Base-by-base conservation (phyloP, 1,140 invertebrate genomes). In the Drosophila auraria region DNA sequence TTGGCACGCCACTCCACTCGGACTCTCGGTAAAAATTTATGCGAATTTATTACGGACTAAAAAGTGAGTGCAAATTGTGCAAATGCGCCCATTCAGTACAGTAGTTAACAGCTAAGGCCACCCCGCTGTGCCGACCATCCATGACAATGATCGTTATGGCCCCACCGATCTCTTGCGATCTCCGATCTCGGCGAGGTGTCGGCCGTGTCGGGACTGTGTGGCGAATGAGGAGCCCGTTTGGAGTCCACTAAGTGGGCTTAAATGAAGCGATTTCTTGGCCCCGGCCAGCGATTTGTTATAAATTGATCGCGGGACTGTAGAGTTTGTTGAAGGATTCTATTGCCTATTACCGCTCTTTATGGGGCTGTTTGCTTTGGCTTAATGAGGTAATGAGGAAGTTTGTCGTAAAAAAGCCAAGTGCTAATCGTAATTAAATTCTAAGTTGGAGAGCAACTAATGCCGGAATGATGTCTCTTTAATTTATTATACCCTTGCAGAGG, bases 21-120 rank as follows among this genome's bases (percentile, higher is more conserved):
- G 15, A n/a, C 23, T 63, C 62, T 72, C 57, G 36, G 36, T 73
- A 50, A 59, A 62, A 80, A 79, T 87, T 82, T 79, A 87, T 83
- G 80, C 64, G 81, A 79, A 75, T 83, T 83, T 83, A 83, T 83
- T 83, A 83, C 63, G 69, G 63, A 63, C 81, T 64, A 71, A 82
- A 78, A 82, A 76, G 79, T 80, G 72, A 79, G 76, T 75, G 76
- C 77, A 72, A 83, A 87, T 83, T 83, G 83, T 83, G 82, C 65
- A 83, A 80, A 83, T 87, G 80, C 83, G 54, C 84, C 53, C 75
- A 70, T 77, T 72, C 77, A 80, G 65, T 83, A 81, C 84, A 83
- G 83, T 81, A 80, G 78, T 87, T 87, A 87, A 87, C 74, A 58
- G 80, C 80, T 87, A 87, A 73, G 76, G 60, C 64, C 76, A 60